Evolutionary conservation across 1,140 invertebrate genomes (phyloP).

Genomic region (Pseudomyrmex pallidus): DNA sequence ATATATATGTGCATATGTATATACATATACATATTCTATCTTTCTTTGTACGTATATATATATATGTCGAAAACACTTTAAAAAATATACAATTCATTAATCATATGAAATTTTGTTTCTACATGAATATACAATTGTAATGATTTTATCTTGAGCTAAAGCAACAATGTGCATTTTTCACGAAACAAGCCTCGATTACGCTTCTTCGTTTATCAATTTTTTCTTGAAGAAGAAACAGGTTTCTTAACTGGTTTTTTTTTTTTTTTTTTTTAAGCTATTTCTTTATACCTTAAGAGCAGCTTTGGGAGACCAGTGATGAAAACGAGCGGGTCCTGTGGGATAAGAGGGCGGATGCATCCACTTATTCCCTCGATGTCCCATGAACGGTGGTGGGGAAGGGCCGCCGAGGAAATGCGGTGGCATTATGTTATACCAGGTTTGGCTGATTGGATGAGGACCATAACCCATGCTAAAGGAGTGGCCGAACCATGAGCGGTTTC

Average conservation of each 20-base stretch:
- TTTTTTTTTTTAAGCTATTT: constrained; percentile 47
- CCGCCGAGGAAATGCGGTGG: constrained; percentile 80
- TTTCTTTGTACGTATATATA: not conserved
- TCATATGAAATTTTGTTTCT: not conserved
- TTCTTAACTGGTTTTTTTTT: constrained; percentile 63
- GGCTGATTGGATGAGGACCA: constrained; percentile 79
- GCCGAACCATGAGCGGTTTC: constrained; percentile 82
- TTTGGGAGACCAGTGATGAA: constrained; percentile 83
- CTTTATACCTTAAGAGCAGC: constrained; percentile 83
- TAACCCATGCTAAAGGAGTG: constrained; percentile 81
- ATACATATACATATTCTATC: not conserved
- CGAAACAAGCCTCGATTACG: constrained; percentile 59
- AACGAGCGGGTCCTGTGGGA: constrained; percentile 79
- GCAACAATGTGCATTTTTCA: constrained; percentile 12
- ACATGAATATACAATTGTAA: not conserved
- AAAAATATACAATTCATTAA: not conserved
- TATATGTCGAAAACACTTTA: not conserved
- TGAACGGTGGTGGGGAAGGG: constrained; percentile 80
- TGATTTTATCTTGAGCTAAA: not conserved
- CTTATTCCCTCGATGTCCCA: constrained; percentile 79
- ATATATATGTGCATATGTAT: constrained; percentile 10
- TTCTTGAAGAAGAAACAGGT: constrained; percentile 73
- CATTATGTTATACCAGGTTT: constrained; percentile 82
- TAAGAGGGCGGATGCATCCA: constrained; percentile 81
- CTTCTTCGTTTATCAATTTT: not conserved